These are phyloP conservation scores for Chelon labrosus DNA, from an alignment of 2,797 vertebrate genomes.

Conservation along the genomic window DNA sequence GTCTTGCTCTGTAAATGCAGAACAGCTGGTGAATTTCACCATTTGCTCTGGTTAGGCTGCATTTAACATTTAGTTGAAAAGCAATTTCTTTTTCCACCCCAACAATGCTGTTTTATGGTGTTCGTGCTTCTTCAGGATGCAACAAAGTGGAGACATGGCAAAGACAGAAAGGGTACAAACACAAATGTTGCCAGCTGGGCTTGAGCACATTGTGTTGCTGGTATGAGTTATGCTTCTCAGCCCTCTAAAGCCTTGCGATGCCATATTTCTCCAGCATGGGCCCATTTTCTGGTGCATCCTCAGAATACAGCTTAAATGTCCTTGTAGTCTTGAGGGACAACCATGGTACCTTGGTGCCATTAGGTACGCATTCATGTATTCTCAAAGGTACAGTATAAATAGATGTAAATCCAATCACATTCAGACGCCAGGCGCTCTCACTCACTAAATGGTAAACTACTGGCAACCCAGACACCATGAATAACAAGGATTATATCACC, in stretches of 20 bases:
- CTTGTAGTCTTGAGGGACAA: neutral
- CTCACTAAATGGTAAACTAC: slow-evolving; percentile 64
- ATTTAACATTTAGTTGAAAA: slow-evolving; percentile 56
- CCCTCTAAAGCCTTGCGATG: slow-evolving; percentile 17
- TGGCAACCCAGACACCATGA: slow-evolving; percentile 53
- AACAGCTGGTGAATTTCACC: slow-evolving; percentile 63
- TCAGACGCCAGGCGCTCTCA: slow-evolving; percentile 29
- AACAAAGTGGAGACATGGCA: slow-evolving; percentile 36
- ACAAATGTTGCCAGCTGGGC: slow-evolving; percentile 35
- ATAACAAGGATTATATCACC: slow-evolving; percentile 65
- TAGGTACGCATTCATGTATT: neutral
- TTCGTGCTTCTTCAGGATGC: slow-evolving; percentile 44
- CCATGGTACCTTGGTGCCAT: no score
- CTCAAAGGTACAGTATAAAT: slow-evolving; percentile 13
- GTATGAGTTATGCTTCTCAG: slow-evolving; percentile 22
- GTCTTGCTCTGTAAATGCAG: slow-evolving; percentile 53
- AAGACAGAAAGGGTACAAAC: slow-evolving; percentile 38
- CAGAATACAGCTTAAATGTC: slow-evolving; percentile 11
- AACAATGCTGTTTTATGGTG: slow-evolving; percentile 28
- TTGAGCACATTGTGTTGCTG: slow-evolving; percentile 4
- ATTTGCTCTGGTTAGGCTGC: slow-evolving; percentile 56
- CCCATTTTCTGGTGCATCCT: slow-evolving; percentile 5
- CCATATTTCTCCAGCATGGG: slow-evolving; percentile 4
- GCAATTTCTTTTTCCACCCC: slow-evolving; percentile 63
- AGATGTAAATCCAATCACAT: slow-evolving; percentile 13